Conservation (phyloP, 2,888 invertebrate species). For the Dascillus cervinus region DNA sequence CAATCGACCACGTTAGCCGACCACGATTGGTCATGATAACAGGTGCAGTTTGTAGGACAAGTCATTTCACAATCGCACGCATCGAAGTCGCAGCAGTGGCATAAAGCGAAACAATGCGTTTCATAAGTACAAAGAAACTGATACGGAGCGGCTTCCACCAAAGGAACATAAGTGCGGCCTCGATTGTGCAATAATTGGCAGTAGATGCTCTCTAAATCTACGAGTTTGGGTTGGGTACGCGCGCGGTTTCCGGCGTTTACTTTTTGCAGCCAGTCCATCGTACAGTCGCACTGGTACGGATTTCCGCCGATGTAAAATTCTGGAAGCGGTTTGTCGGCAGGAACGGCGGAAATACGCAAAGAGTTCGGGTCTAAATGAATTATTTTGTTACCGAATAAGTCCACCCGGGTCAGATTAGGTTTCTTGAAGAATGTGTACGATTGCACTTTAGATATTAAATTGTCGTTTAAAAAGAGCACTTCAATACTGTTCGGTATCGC, state of each 20-base stretch:
- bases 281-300: conserved; percentile 81
- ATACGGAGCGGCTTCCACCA: conserved; percentile 71
- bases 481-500: conserved; percentile 78
- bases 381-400: conserved; percentile 73
- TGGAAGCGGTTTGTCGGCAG: conserved; percentile 62
- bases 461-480: conserved; percentile 70
- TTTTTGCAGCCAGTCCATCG: conserved; percentile 85
- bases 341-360: conserved; percentile 66
- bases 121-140: conserved; percentile 82
- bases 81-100: conserved; percentile 86
- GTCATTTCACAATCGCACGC: conserved; percentile 91
- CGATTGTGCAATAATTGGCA: conserved; percentile 75
- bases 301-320: conserved; percentile 81
- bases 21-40: conserved; percentile 84
- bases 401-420: conserved; percentile 73
- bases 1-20: conserved; percentile 81
- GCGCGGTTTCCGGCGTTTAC: conserved; percentile 68
- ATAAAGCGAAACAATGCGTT: conserved; percentile 77
- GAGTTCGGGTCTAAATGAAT: conserved; percentile 69
- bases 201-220: conserved; percentile 75
- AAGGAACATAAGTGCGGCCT: conserved; percentile 62
- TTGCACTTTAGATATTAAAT: conserved; percentile 73
- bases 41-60: conserved; percentile 79
- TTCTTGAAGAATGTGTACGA: conserved; percentile 84
- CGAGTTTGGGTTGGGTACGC: conserved; percentile 71